These are phyloP conservation scores for Alcedo quadribrachys DNA, from an alignment of 2,797 vertebrate species.

Conservation along the genomic window DNA sequence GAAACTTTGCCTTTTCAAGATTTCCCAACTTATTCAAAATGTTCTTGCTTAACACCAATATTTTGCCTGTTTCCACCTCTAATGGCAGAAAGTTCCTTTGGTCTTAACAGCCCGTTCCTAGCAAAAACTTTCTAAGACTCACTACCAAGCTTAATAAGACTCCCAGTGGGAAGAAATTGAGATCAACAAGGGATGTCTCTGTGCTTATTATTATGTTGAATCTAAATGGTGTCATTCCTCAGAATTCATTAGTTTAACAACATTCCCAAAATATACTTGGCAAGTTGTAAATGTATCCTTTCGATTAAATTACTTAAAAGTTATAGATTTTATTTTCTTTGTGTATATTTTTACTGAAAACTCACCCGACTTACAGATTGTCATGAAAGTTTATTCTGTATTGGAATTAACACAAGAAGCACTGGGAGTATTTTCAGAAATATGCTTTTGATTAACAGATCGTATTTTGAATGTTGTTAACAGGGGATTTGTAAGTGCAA, in stretches of 20 bases:
- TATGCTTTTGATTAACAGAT: conserved; percentile 57
- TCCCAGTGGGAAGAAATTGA: conserved; percentile 62
- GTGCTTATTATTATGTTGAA: conserved; percentile 62
- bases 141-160: conserved; percentile 56
- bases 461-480: conserved; percentile 40
- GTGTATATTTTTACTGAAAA: conserved; percentile 47
- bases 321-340: conserved; percentile 50
- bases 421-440: conserved; percentile 43
- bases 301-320: conserved; percentile 45
- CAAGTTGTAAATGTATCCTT: conserved; percentile 47
- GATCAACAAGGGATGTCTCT: conserved; percentile 64
- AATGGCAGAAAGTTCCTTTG: conserved; percentile 26
- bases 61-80: conserved; percentile 35
- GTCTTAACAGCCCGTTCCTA: conserved; percentile 45
- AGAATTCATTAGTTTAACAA: conserved; percentile 71
- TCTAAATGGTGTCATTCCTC: conserved; percentile 59
- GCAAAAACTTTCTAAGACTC: conserved; percentile 55
- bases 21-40: conserved; percentile 10
- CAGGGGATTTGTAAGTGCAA: conserved; percentile 28
- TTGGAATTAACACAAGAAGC: conserved; percentile 54
- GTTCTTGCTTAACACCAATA: conserved; percentile 24
- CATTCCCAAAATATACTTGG: conserved; percentile 59
- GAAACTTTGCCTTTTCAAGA: conserved; percentile 9
- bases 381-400: conserved; percentile 43
- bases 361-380: background rate